Base-by-base conservation (phyloP, 2,888 invertebrate species). In the Caenorhabditis becei region DNA sequence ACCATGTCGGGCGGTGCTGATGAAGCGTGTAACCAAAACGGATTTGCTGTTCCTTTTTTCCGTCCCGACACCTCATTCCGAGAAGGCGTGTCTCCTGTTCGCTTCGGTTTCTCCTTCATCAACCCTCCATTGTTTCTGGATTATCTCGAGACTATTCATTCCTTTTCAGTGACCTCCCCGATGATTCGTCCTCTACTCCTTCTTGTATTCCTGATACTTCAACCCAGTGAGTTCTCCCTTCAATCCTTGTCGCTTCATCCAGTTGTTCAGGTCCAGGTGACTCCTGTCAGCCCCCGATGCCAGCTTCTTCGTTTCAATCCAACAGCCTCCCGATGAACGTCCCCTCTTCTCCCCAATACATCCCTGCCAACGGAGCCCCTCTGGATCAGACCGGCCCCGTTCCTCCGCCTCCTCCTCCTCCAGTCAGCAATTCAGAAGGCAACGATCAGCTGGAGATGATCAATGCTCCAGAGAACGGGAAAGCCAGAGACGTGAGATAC, bases 251-350 rank as follows among this genome's bases (percentile, higher is more conserved):
- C 56, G 1, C 56, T 7, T 54, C 14, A 11, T 1, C 23, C 24
- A 14, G 5, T 5, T 28, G 10, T 20, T 28, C n/a, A 66, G 66
- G 53, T 16, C 65, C 56, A 18, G 59, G 59, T 8, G 65, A 65
- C 11, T 54, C 72, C 0, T 81, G 81, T 59, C 81, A 81, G 58
- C 81, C 81, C 0, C 81, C 81, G 3, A 81, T 81, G 71, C 71
- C 80, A 0, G 70, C 70, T 1, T 75, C 70, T n/a, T 75, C 71
- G 1, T 81, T 62, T 37, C 81, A 81, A 77, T 56, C 26, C 4
- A 70, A 70, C 28, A 66, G 63, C 5, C 32, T 72, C 7, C 54
- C 81, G 3, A 63, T 66, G 54, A 61, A n/a, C 10, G 77, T 80
- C 18, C 78, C 78, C 1, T 51, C 78, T 2, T 66, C 78, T 58